Evolutionary conservation across 2,797 vertebrate species (phyloP).

Genomic region (Lindbergichthys nudifrons): DNA sequence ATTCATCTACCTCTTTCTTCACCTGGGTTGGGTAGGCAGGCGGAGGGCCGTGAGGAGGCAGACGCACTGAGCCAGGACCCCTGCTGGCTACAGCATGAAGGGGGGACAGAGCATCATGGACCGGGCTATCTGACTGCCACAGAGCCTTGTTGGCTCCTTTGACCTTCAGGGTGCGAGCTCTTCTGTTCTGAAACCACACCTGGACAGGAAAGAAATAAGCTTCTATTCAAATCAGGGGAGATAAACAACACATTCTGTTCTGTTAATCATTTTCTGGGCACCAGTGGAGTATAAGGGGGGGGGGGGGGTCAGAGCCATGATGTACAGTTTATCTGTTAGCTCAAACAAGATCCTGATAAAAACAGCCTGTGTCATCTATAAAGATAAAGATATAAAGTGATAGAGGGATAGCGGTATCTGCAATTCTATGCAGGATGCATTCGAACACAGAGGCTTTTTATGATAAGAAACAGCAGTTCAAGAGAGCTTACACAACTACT

Average conservation of each 20-base stretch:
- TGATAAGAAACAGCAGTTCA: slow-evolving; percentile 44
- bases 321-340: slow-evolving; percentile 49
- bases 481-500: slow-evolving; percentile 9
- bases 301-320: slow-evolving; percentile 33
- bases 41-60: slow-evolving; percentile 50
- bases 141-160: slow-evolving; percentile 76
- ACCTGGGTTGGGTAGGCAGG: slow-evolving; percentile 63
- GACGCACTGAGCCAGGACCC: not conserved
- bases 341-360: slow-evolving; percentile 75
- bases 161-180: slow-evolving; percentile 84
- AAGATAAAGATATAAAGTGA: slow-evolving; percentile 63
- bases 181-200: slow-evolving; percentile 88
- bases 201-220: slow-evolving; percentile 45
- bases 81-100: slow-evolving; percentile 28
- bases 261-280: slow-evolving; percentile 74
- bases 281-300: slow-evolving; percentile 16
- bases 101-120: slow-evolving; percentile 37
- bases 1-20: slow-evolving; percentile 72
- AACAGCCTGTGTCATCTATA: slow-evolving; percentile 67
- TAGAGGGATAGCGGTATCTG: slow-evolving; percentile 60
- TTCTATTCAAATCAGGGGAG: slow-evolving; percentile 22
- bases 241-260: slow-evolving; percentile 34
- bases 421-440: slow-evolving; percentile 52
- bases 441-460: slow-evolving; percentile 65
- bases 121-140: slow-evolving; percentile 68